Evolutionary conservation across 2,797 vertebrate genomes (phyloP), one percentile per base, ranked within the genome.

Genomic region (Rhincodon typus): DNA sequence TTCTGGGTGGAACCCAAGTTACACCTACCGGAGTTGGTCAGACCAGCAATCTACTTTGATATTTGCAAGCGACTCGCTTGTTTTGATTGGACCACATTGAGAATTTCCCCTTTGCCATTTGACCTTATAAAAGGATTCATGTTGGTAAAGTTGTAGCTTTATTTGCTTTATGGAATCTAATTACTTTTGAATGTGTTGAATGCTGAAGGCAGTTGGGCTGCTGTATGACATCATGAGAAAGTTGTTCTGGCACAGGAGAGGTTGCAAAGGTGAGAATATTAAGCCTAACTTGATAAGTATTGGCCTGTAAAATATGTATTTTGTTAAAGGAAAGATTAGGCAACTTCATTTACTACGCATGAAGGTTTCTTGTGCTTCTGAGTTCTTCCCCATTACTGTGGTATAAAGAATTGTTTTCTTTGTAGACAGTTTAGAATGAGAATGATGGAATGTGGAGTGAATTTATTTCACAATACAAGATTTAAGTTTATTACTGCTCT

Each of bases 341-440:
- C 42, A 30, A 42, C 94, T 30, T 72, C 74, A 34, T 50, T 95
- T 21, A n/a, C 70, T 77, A n/a, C 74, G 27, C 46, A 6, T 95
- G 38, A 42, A 34, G 34, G 27, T 74, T 72, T 53, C 42, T 91
- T 57, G 13, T 8, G 13, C 30, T 7, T 21, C 42, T 3, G 46
- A 53, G 70, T 17, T 77, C 6, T 53, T 53, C 42, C 42, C 27
- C 17, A 8, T 70, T 94, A 12, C 8, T 93, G 12, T 38, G n/a
- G 90, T 42, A 21, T 30, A 53, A 74, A 94, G 94, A 77, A 77
- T 53, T 94, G 94, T 38, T 93, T 69, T 57, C 94, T 77, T 34
- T 53, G 17, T 53, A 23, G 94, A 57, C 94, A 77, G 94, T 95
- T 95, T 95, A 95, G 94, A 95, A 95, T 95, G 46, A 50, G 94